Percentiles rank a stretch among this genome's conserved stretches.
These are phyloP conservation scores for Bergia sp. DNA, from an alignment of 92 coral and sea anemone species.

Conservation along the genomic window DNA sequence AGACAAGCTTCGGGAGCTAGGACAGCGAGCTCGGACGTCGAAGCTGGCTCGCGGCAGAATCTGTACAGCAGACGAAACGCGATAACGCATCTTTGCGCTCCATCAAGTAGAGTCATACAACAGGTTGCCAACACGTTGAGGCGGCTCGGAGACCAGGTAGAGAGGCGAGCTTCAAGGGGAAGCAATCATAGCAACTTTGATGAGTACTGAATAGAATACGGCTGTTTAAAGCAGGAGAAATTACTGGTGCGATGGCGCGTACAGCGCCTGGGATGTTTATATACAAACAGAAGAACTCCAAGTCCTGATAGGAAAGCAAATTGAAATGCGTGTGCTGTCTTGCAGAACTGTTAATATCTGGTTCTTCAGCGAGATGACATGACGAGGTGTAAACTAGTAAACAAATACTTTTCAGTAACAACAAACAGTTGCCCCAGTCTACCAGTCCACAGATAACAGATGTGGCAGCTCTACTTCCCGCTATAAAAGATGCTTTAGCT, in stretches of 20 bases:
- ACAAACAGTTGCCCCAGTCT: too few relatives aligned
- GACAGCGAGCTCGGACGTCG: not conserved
- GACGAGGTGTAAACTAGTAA: not conserved
- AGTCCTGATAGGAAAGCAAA: not conserved
- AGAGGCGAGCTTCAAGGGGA: conserved; percentile 46
- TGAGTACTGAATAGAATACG: not conserved
- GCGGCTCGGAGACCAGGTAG: conserved; percentile 51
- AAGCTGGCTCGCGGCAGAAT: conserved; percentile 8
- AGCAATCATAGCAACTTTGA: not conserved
- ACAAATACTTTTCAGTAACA: not conserved
- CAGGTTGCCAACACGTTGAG: conserved; percentile 59
- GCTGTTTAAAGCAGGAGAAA: not conserved
- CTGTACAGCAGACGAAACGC: conserved; percentile 37
- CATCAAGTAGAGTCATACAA: conserved; percentile 8
- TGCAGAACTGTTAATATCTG: not conserved
- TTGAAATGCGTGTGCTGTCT: not conserved
- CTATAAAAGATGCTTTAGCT: not conserved
- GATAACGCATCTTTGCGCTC: conserved; percentile 35
- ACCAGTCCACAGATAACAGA: not conserved
- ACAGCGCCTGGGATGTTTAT: not conserved
- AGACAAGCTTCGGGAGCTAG: not conserved
- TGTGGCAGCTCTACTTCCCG: not conserved
- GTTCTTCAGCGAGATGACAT: not conserved
- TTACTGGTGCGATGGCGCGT: not conserved
- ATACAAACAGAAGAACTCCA: not conserved